Percentiles rank a stretch among this genome's conserved stretches.
These are phyloP conservation scores for Pachyramphus minor DNA, from an alignment of 2,113 vertebrate genomes.

Conservation along the genomic window DNA sequence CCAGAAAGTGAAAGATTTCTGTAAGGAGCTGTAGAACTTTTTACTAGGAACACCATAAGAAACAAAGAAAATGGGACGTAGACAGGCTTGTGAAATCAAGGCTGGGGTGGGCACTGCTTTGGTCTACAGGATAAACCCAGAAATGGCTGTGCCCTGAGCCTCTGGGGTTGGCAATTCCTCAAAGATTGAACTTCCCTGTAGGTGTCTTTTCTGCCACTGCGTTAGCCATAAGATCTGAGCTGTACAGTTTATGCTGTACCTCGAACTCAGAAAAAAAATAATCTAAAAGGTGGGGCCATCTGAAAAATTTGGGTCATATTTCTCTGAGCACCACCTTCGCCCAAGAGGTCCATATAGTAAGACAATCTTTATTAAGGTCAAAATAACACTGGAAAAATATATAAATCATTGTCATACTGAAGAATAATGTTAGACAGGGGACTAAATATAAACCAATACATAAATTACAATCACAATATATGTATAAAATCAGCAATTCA, in stretches of 20 bases:
- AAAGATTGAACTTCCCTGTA: background rate
- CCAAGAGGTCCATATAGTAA: background rate
- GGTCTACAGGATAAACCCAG: background rate
- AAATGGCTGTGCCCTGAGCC: background rate
- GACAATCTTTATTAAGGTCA: conserved; percentile 39
- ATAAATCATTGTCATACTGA: background rate
- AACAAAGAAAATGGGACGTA: background rate
- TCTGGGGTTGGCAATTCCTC: background rate
- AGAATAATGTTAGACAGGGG: background rate
- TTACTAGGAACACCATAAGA: background rate
- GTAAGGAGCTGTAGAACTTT: background rate
- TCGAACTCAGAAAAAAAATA: background rate
- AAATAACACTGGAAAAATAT: background rate
- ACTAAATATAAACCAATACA: conserved; percentile 26
- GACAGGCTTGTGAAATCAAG: background rate
- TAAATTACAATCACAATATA: conserved; percentile 16
- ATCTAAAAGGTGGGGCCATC: background rate
- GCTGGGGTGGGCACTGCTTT: background rate
- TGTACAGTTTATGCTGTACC: background rate
- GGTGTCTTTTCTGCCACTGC: background rate
- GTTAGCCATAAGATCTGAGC: background rate
- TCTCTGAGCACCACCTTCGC: background rate
- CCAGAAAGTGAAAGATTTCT: background rate
- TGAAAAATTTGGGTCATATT: background rate
- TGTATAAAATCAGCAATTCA: conserved; percentile 22